phyloP scores from a whole-genome alignment of 2,888 invertebrate genomes.

The Dendrolimus pini region DNA sequence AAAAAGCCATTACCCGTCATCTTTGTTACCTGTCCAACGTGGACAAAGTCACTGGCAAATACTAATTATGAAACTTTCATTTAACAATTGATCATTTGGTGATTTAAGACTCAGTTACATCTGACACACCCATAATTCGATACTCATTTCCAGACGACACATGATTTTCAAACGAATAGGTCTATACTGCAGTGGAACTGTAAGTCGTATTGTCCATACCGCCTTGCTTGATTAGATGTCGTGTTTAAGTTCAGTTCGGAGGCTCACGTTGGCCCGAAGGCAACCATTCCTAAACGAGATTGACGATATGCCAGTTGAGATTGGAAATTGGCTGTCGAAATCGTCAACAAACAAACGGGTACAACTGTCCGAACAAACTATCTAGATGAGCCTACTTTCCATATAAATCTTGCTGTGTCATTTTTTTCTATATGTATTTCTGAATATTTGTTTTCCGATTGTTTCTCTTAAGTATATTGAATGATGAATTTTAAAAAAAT shows the following conservation, averaged over 20 bases:
- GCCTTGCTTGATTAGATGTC: too few species aligned
- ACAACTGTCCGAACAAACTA: conserved; percentile 70
- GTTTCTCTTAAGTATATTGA: conserved; percentile 17
- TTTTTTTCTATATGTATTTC: conserved; percentile 19
- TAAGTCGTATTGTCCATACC: neutral
- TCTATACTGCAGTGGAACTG: neutral
- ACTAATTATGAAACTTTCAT: too few species aligned
- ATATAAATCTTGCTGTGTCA: too few species aligned
- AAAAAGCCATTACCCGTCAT: too few species aligned
- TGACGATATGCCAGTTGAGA: conserved; percentile 34
- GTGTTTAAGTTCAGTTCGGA: neutral
- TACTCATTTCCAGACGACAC: too few species aligned
- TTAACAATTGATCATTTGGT: too few species aligned
- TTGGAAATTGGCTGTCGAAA: conserved; percentile 67
- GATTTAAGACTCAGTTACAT: too few species aligned
- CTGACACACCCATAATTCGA: too few species aligned
- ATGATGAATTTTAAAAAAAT: conserved; percentile 29
- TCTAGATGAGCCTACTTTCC: conserved; percentile 27
- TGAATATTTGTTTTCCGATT: conserved; percentile 14
- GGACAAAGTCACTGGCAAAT: too few species aligned
- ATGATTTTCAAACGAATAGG: too few species aligned
- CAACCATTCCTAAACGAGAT: neutral
- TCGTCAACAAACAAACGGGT: conserved; percentile 31
- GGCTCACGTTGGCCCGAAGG: neutral
- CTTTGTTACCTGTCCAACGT: too few species aligned